A percentile compares a stretch with the other conserved stretches of the same genome.
Conservation (phyloP, 2,113 vertebrate species). For the Odobenus rosmarus region DNA sequence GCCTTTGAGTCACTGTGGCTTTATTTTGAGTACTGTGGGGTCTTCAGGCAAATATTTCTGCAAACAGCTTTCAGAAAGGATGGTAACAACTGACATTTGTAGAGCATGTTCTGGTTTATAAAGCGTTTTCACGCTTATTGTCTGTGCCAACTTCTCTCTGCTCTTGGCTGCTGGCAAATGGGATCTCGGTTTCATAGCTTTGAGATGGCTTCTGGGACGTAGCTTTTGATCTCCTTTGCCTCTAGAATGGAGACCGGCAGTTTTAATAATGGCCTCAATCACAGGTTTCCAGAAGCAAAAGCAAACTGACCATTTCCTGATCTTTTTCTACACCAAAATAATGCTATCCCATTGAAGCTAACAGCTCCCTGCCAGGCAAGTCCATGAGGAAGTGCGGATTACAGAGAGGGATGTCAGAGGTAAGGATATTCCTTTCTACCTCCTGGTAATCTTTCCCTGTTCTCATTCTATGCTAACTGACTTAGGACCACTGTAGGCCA, state of each 20-base stretch:
- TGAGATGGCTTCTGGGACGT: neutral
- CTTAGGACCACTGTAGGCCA: neutral
- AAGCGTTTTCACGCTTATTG: conserved; percentile 22
- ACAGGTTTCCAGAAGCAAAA: conserved; percentile 65
- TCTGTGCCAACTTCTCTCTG: neutral
- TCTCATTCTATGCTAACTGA: neutral
- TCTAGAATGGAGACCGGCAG: neutral
- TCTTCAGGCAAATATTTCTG: conserved; percentile 59
- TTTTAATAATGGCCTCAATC: conserved; percentile 63
- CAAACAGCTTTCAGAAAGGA: conserved; percentile 14
- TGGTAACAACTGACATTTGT: neutral
- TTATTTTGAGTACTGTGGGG: conserved; percentile 56
- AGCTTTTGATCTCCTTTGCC: conserved; percentile 54
- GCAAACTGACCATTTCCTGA: conserved; percentile 34
- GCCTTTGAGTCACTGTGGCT: conserved; percentile 48
- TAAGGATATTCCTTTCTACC: neutral
- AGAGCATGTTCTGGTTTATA: neutral
- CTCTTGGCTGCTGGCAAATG: neutral
- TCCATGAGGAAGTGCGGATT: neutral
- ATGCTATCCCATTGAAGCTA: conserved; percentile 44
- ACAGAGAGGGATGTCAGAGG: neutral
- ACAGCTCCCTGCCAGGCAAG: conserved; percentile 30
- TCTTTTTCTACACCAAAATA: conserved; percentile 45
- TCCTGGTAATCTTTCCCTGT: neutral
- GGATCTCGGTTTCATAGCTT: neutral